Evolutionary conservation across 2,797 vertebrate species (phyloP).

Genomic region (Benthosema pterotum): DNA sequence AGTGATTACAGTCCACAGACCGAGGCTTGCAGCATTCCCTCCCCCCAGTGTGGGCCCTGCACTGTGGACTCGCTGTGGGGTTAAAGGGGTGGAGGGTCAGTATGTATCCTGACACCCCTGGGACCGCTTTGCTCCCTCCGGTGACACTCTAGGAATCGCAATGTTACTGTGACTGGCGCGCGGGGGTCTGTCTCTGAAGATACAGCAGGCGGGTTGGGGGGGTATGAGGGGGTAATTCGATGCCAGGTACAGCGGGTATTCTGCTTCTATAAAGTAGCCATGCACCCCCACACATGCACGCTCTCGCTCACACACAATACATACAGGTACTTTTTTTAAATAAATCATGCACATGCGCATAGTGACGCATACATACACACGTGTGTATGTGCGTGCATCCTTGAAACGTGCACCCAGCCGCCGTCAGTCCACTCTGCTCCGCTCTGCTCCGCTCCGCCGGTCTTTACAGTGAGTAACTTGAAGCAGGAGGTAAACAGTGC

Average conservation of each 20-base stretch:
- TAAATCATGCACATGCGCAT: not conserved
- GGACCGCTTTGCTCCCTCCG: constrained; percentile 50
- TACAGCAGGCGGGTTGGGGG: constrained; percentile 28
- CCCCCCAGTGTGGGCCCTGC: not conserved
- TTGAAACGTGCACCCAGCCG: constrained; percentile 34
- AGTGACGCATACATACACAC: too few species aligned
- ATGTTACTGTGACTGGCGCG: constrained; percentile 55
- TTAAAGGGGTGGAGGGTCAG: constrained; percentile 21
- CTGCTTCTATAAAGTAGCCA: constrained; percentile 35
- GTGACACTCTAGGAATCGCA: constrained; percentile 68
- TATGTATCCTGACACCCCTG: constrained; percentile 54
- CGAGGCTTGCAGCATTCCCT: too few species aligned
- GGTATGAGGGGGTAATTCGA: constrained; percentile 36
- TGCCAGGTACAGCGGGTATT: constrained; percentile 54
- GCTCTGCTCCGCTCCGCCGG: constrained; percentile 34
- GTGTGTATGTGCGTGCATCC: constrained; percentile 12
- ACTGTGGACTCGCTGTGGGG: not conserved
- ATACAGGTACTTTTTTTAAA: not conserved
- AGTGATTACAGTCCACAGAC: too few species aligned
- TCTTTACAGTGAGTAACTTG: constrained; percentile 69
- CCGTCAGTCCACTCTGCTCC: too few species aligned
- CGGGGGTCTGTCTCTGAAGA: constrained; percentile 50
- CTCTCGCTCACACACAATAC: constrained; percentile 7
- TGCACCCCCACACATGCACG: not conserved
- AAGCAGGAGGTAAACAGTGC: constrained; percentile 75